These are phyloP conservation scores for Palythoa heliodiscus DNA, from an alignment of 92 coral and sea anemone species.

Conservation along the genomic window DNA sequence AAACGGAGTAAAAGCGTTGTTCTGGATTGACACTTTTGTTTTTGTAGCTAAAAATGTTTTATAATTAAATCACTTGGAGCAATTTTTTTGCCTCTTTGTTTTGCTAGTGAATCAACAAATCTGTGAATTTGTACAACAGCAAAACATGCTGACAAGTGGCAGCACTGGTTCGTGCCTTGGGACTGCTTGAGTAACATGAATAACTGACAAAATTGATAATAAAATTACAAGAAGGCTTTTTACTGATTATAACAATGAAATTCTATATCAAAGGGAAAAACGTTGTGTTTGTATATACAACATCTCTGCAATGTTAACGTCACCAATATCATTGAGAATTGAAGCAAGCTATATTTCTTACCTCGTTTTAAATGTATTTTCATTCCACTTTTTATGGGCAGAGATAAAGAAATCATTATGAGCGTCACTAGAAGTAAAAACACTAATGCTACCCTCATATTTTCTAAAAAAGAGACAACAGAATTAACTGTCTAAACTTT, in stretches of 20 bases:
- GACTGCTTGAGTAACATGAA: neutral
- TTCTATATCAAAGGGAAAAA: neutral
- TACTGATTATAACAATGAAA: neutral
- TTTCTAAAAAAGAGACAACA: neutral
- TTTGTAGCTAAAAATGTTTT: neutral
- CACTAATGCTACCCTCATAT: neutral
- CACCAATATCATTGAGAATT: neutral
- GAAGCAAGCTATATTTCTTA: conserved; percentile 39
- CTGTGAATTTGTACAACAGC: neutral
- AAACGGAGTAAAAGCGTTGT: neutral
- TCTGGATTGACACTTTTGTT: neutral
- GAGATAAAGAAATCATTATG: neutral
- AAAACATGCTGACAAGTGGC: neutral
- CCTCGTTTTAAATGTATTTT: conserved; percentile 29
- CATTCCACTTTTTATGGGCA: conserved; percentile 5
- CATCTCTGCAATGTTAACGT: neutral
- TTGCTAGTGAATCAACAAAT: neutral
- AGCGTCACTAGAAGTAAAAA: neutral
- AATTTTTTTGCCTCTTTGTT: neutral
- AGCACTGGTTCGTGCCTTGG: neutral
- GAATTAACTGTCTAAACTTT: neutral
- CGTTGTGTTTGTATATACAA: neutral
- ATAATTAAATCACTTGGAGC: neutral
- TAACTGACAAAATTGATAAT: neutral
- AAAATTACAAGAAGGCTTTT: neutral